phyloP scores from a whole-genome alignment of 37 sponge, comb jelly and placozoan species.

The Beroe ovata region DNA sequence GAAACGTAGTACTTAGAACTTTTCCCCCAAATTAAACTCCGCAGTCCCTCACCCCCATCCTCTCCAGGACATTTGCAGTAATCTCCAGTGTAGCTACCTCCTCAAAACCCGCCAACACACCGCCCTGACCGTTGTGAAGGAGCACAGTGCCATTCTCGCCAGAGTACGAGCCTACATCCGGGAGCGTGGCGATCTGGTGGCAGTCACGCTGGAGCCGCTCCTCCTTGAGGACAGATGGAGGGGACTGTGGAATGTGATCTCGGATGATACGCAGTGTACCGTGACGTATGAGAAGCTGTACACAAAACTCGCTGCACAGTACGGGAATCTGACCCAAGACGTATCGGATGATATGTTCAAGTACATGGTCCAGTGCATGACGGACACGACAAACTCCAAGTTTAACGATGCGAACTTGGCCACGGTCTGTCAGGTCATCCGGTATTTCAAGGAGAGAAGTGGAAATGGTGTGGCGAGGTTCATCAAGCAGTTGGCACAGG shows the following conservation, averaged over 20 bases:
- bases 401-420: conserved; percentile 46
- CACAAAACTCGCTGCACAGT: conserved; percentile 4
- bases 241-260: conserved; percentile 56
- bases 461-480: conserved; percentile 39
- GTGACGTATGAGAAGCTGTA: conserved; percentile 2
- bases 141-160: conserved; percentile 16
- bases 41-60: too few species aligned
- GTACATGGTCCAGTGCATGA: conserved; percentile 65
- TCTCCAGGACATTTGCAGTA: conserved; percentile 55
- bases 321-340: conserved; percentile 15
- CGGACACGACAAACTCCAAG: conserved; percentile 9
- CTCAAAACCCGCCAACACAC: conserved; percentile 46
- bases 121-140: conserved; percentile 33
- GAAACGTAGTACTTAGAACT: too few species aligned
- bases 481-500: conserved; percentile 3
- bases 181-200: conserved; percentile 29
- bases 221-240: conserved; percentile 52
- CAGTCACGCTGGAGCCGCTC: conserved; percentile 40
- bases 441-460: conserved; percentile 24
- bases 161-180: conserved; percentile 1
- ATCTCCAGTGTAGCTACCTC: conserved; percentile 66
- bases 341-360: conserved; percentile 36
- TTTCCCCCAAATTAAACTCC: too few species aligned
- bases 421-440: conserved; percentile 45
- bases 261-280: conserved; percentile 24